Percentiles rank a stretch among this genome's conserved stretches.
phyloP scores from a whole-genome alignment of 2,797 vertebrate genomes.

The Platyrinchus mystaceus region DNA sequence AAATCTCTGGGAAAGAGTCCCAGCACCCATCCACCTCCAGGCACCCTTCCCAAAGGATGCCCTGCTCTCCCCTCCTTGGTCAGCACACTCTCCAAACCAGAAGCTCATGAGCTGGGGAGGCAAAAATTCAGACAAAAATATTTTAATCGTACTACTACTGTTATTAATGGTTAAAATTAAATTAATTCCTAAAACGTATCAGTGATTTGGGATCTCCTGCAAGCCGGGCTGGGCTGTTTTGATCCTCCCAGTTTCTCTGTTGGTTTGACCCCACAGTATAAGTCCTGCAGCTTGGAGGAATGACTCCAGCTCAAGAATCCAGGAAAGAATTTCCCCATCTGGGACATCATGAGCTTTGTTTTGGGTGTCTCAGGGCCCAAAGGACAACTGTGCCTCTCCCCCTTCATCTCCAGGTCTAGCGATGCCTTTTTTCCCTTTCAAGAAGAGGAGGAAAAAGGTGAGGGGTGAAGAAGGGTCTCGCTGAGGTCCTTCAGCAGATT shows the following conservation, averaged over 20 bases:
- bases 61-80: background rate
- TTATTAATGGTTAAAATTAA: rapidly evolving
- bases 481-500: background rate
- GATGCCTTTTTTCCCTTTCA: background rate
- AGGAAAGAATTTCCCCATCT: background rate
- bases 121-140: background rate
- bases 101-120: background rate
- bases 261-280: background rate
- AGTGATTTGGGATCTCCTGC: background rate
- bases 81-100: background rate
- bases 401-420: background rate
- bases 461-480: background rate
- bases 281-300: background rate
- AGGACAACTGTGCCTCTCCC: background rate
- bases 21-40: background rate
- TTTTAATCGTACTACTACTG: background rate
- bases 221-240: background rate
- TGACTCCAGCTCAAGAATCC: background rate
- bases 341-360: background rate
- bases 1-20: background rate
- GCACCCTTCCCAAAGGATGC: background rate
- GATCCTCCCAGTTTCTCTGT: background rate
- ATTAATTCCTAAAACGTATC: background rate
- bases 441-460: background rate
- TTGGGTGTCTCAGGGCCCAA: background rate